Base-by-base conservation (phyloP, 2,888 invertebrate genomes). In the Pasiphila rectangulata region DNA sequence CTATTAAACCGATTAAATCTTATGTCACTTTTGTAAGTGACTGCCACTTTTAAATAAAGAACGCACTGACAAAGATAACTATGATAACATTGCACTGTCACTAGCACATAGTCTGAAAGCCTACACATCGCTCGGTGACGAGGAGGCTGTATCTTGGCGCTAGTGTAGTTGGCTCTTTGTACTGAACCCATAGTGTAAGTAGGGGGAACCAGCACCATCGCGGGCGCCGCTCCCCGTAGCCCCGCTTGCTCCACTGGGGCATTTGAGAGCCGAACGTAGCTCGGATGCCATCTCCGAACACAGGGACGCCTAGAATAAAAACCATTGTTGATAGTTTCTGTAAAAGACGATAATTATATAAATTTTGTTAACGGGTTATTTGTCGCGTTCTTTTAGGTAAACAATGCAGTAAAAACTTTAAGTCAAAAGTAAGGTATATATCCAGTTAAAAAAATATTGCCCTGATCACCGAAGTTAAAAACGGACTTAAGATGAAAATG, bases 231-330 rank as follows among this genome's bases (percentile, higher is more conserved):
- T 66, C 1, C 75, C 75, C 5, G 69, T 75, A 2, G 74, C 72
- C 23, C 76, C 71, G 10, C 83, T 82, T 4, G 89, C 87, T 30
- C 90, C 87, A 46, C 91, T 90, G 51, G 91, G 91, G 66, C 93
- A 93, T 72, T 92, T 92, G 64, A 94, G 77, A 51, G 93, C 93
- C 61, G 92, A 92, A 58, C 92, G 91, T 60, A 94, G 87, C 78
- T 94, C 94, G 51, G 92, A 90, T 51, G 92, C 92, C 93, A 94
- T 93, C 85, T 93, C 93, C 62, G 92, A 91, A 79, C 93, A 93
- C 63, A 94, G 88, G 45, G 93, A 92, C 54, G 92, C 92, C 94
- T 94, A 49, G 89, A 48, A 56, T 41, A 63, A 38, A 59, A 17
- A 51, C 32, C n/a, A n/a, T n/a, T n/a, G n/a, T n/a, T n/a, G n/a